These are phyloP conservation scores for Indicator maculatus DNA, from an alignment of 2,113 vertebrate genomes.

Conservation along the genomic window DNA sequence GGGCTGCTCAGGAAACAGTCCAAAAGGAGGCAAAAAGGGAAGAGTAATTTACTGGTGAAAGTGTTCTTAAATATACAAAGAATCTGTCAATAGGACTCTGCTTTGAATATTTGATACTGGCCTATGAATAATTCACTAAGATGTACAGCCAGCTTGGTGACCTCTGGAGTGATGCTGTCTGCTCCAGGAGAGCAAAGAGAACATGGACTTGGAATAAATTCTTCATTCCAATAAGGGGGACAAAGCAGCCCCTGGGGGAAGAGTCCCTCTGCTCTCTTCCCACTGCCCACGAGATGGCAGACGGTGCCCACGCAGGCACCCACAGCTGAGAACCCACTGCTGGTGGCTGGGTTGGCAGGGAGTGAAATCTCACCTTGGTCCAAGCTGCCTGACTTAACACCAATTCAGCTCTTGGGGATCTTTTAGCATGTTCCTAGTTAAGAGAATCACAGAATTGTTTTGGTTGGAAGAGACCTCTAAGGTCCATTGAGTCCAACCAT, in stretches of 20 bases:
- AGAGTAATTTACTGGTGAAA: neutral
- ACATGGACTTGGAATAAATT: neutral
- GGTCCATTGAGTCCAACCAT: no score
- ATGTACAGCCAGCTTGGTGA: neutral
- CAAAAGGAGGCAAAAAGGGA: neutral
- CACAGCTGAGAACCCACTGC: rapidly evolving
- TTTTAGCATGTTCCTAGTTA: neutral
- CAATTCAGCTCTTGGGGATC: rapidly evolving
- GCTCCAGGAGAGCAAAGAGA: neutral
- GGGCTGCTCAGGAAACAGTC: conserved; percentile 9
- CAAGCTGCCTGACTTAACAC: rapidly evolving
- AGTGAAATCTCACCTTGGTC: neutral
- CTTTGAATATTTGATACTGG: conserved; percentile 28
- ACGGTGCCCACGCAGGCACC: neutral
- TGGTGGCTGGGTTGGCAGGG: no score
- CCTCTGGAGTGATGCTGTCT: neutral
- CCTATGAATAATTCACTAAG: conserved; percentile 3
- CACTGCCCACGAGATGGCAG: conserved; percentile 59
- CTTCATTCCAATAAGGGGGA: neutral
- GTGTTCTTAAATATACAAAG: conserved; percentile 7
- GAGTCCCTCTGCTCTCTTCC: neutral
- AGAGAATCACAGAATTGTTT: no score
- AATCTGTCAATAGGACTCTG: neutral
- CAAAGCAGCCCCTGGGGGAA: neutral
- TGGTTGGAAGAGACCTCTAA: no score